phyloP scores from a whole-genome alignment of 1,140 invertebrate species.

The Drosophila virilis region DNA sequence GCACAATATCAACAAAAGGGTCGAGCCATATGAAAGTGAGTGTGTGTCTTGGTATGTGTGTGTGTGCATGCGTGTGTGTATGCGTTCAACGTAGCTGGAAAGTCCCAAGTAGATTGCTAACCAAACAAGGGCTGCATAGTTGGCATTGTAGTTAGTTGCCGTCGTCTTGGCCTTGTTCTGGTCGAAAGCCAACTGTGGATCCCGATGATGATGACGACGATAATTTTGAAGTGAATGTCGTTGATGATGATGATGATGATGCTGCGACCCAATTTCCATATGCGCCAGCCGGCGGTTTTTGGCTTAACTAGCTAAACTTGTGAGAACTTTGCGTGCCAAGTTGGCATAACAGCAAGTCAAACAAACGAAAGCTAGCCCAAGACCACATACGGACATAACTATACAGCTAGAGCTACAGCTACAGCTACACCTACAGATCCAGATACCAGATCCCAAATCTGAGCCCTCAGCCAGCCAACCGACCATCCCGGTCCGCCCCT shows the following conservation, averaged over 20 bases:
- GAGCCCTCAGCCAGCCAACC: not conserved
- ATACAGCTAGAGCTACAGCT: not conserved
- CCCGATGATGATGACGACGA: not conserved
- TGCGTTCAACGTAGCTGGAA: slow-evolving; percentile 36
- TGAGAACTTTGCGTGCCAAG: slow-evolving; percentile 75
- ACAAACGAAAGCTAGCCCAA: slow-evolving; percentile 56
- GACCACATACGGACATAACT: slow-evolving; percentile 39
- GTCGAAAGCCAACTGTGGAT: slow-evolving; percentile 47
- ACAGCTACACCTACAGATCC: slow-evolving; percentile 37
- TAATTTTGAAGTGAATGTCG: not conserved
- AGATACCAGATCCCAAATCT: slow-evolving; percentile 26
- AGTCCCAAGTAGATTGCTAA: slow-evolving; percentile 65
- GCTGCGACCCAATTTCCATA: slow-evolving; percentile 77
- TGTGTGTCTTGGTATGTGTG: slow-evolving; percentile 10
- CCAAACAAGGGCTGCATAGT: slow-evolving; percentile 62
- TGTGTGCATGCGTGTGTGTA: slow-evolving; percentile 16
- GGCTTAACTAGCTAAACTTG: slow-evolving; percentile 81
- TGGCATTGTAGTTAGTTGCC: slow-evolving; percentile 37
- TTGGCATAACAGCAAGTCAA: slow-evolving; percentile 71
- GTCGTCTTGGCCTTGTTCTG: slow-evolving; percentile 42
- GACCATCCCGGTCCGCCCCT: slow-evolving; percentile 17
- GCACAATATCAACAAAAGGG: slow-evolving; percentile 66
- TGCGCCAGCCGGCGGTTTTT: slow-evolving; percentile 68
- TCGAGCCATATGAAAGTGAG: slow-evolving; percentile 19
- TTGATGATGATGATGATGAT: slow-evolving; percentile 19